Conservation (phyloP, 2,888 invertebrate species). For the Eupithecia abbreviata region DNA sequence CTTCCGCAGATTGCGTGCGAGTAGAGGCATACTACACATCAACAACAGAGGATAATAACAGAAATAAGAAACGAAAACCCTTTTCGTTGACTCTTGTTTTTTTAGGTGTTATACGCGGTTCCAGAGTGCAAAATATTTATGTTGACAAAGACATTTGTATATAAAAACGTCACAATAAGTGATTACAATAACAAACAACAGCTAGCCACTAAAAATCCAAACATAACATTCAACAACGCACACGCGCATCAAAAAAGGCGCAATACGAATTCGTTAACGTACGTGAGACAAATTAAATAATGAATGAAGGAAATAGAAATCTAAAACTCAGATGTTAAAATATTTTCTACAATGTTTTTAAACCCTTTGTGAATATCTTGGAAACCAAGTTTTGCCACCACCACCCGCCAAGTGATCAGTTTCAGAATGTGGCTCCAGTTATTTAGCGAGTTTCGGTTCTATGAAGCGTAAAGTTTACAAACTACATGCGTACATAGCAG, state of each 20-base stretch:
- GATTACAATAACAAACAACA: not conserved
- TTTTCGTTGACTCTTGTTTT: not conserved
- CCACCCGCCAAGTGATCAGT: not conserved
- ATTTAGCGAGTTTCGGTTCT: slow-evolving; percentile 12
- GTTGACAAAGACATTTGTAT: not conserved
- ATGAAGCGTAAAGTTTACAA: slow-evolving; percentile 1
- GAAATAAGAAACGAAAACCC: slow-evolving; percentile 3
- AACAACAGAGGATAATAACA: slow-evolving; percentile 11
- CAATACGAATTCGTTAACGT: not conserved
- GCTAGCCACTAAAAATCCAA: not conserved
- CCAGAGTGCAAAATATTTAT: not conserved
- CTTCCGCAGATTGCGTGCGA: slow-evolving; percentile 20
- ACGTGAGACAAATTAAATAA: not conserved
- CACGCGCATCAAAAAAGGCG: not conserved
- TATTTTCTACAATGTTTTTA: not conserved
- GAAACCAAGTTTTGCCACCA: not conserved
- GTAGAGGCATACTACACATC: not conserved
- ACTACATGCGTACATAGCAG: slow-evolving; percentile 11
- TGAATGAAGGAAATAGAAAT: not conserved
- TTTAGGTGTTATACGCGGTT: not conserved
- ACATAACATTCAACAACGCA: not conserved
- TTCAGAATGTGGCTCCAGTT: not conserved
- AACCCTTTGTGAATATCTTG: not conserved
- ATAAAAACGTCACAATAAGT: too few relatives aligned
- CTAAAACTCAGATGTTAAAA: not conserved